These are phyloP conservation scores for Rachycentron canadum DNA, from an alignment of 2,797 vertebrate genomes.

Conservation along the genomic window DNA sequence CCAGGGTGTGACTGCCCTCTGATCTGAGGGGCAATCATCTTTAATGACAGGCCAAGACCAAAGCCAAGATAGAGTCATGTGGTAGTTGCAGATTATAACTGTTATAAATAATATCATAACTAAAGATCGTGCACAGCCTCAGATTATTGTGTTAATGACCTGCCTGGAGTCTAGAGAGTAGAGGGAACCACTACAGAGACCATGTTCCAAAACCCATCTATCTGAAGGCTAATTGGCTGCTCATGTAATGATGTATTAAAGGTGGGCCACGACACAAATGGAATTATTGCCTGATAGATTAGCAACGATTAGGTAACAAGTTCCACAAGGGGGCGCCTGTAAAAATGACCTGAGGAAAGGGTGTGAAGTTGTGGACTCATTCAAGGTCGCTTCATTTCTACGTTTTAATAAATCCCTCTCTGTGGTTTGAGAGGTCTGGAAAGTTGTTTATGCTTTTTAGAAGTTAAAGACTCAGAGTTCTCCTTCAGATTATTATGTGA, in stretches of 20 bases:
- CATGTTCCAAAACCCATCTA: background rate
- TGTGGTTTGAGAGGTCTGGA: background rate
- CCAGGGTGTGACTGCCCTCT: background rate
- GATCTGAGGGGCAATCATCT: background rate
- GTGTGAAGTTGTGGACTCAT: slow-evolving; percentile 47
- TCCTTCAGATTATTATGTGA: background rate
- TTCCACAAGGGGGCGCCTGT: slow-evolving; percentile 81
- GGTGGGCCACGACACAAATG: slow-evolving; percentile 34
- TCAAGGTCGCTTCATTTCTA: slow-evolving; percentile 24
- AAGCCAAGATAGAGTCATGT: background rate
- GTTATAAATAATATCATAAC: background rate
- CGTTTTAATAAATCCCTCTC: background rate
- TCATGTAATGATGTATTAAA: slow-evolving; percentile 27
- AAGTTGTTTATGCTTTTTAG: slow-evolving; percentile 3
- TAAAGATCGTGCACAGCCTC: background rate
- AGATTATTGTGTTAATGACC: no score
- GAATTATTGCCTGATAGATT: slow-evolving; percentile 40
- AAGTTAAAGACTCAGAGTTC: background rate
- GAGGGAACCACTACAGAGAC: background rate
- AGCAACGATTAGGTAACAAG: slow-evolving; percentile 5
- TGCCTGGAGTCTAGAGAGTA: background rate
- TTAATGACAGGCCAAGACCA: background rate
- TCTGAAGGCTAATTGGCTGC: slow-evolving; percentile 11
- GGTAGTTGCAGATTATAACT: background rate
- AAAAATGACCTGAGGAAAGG: slow-evolving; percentile 15